Conservation (phyloP, 1,140 invertebrate genomes). For the Brachionus paranguensis region DNA sequence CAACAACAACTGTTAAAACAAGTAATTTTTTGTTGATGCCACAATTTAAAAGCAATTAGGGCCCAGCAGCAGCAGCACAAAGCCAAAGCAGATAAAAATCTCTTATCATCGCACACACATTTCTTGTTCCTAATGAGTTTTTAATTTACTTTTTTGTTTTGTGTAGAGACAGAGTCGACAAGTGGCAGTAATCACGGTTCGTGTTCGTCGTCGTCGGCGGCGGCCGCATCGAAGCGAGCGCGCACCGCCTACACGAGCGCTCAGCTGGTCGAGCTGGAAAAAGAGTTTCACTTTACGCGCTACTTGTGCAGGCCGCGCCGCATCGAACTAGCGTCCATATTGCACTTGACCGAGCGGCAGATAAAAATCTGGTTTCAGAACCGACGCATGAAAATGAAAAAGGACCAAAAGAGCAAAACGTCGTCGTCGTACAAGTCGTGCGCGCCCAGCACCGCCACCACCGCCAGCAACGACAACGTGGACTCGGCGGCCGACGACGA, state of each 20-base stretch:
- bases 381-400: slow-evolving; percentile 92
- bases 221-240: slow-evolving; percentile 55
- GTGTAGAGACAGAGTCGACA: not conserved
- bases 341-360: slow-evolving; percentile 72
- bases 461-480: not conserved
- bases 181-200: not conserved
- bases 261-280: slow-evolving; percentile 79
- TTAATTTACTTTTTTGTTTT: slow-evolving; percentile 31
- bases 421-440: not conserved
- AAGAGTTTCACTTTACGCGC: slow-evolving; percentile 73
- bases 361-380: slow-evolving; percentile 97
- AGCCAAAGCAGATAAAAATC: too few relatives aligned
- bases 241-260: slow-evolving; percentile 78
- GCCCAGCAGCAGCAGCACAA: not conserved
- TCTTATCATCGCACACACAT: too few relatives aligned
- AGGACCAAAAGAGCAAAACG: slow-evolving; percentile 53
- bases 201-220: not conserved
- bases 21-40: not conserved
- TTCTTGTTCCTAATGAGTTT: slow-evolving; percentile 9
- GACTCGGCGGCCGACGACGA: slow-evolving; percentile 5
- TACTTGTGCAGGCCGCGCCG: slow-evolving; percentile 73
- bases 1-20: slow-evolving; percentile 34
- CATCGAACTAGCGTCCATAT: slow-evolving; percentile 68
- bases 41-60: slow-evolving; percentile 29
- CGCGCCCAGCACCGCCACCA: not conserved